Percentiles rank a stretch among this genome's conserved stretches.
Evolutionary conservation across 2,888 invertebrate genomes (phyloP).

Genomic region (Phoenoteleia sp.): DNA sequence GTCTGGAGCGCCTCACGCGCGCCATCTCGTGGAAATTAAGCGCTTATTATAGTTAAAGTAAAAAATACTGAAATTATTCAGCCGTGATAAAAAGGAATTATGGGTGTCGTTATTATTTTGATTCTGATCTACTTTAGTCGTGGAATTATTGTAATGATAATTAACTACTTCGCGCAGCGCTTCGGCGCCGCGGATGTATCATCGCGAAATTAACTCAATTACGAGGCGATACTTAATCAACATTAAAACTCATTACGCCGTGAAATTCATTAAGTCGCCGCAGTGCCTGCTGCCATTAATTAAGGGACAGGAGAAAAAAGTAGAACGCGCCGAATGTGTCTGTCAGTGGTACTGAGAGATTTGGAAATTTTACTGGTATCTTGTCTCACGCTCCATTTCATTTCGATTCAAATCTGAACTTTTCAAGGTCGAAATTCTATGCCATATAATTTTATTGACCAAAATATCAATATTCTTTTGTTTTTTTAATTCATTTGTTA

Average conservation of each 20-base stretch:
- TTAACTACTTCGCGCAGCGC: slow-evolving; percentile 72
- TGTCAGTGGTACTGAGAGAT: too few species aligned
- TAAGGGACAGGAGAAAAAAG: not conserved
- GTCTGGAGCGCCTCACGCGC: not conserved
- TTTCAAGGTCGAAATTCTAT: too few species aligned
- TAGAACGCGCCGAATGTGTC: not conserved
- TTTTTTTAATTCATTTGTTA: too few species aligned
- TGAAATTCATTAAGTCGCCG: slow-evolving; percentile 48
- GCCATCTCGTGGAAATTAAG: slow-evolving; percentile 31
- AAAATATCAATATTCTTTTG: too few species aligned
- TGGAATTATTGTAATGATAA: slow-evolving; percentile 82
- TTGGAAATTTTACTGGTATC: too few species aligned
- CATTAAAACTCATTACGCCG: slow-evolving; percentile 62
- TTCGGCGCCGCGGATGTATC: slow-evolving; percentile 49
- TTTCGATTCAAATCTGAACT: too few species aligned
- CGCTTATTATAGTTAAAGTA: slow-evolving; percentile 38
- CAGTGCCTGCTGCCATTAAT: not conserved
- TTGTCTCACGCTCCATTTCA: too few species aligned
- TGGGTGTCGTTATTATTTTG: slow-evolving; percentile 65
- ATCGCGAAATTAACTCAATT: slow-evolving; percentile 56
- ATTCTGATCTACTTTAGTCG: slow-evolving; percentile 78
- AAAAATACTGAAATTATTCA: slow-evolving; percentile 41
- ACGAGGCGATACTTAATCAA: slow-evolving; percentile 54
- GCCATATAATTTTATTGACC: too few species aligned
- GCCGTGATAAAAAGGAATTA: slow-evolving; percentile 43